Percentiles rank a stretch among this genome's conserved stretches.
Conservation (phyloP, 2,888 invertebrate species). For the Callosobruchus maculatus region DNA sequence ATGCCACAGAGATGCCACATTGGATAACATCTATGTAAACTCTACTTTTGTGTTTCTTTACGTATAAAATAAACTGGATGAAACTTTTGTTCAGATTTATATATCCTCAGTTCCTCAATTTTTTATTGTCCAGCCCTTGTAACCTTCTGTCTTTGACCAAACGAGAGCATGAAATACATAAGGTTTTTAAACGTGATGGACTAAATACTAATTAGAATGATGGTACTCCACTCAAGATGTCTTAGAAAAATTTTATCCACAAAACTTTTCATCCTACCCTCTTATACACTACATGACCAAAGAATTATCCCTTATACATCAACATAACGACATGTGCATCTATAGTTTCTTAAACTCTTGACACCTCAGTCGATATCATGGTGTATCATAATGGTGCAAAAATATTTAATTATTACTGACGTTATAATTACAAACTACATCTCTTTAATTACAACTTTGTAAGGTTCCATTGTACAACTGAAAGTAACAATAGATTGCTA, state of each 20-base stretch:
- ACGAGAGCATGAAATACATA: no score
- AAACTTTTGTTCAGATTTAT: no score
- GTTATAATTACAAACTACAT: background rate
- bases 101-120: no score
- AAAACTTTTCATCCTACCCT: background rate
- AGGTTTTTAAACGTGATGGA: no score
- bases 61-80: background rate
- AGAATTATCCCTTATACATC: background rate
- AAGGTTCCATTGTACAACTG: background rate
- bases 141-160: no score
- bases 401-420: background rate
- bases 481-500: background rate
- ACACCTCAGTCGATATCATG: background rate
- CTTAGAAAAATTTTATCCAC: no score
- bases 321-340: background rate
- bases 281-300: background rate
- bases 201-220: no score
- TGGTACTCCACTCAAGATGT: no score
- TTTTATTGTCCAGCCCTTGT: no score
- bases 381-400: background rate
- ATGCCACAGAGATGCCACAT: background rate
- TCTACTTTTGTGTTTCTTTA: background rate
- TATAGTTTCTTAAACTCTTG: background rate
- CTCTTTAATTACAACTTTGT: background rate
- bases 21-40: background rate